Percentiles rank a stretch among this genome's conserved stretches.
Evolutionary conservation across 1,140 invertebrate species (phyloP).

Genomic region (Drosophila grimshawi): DNA sequence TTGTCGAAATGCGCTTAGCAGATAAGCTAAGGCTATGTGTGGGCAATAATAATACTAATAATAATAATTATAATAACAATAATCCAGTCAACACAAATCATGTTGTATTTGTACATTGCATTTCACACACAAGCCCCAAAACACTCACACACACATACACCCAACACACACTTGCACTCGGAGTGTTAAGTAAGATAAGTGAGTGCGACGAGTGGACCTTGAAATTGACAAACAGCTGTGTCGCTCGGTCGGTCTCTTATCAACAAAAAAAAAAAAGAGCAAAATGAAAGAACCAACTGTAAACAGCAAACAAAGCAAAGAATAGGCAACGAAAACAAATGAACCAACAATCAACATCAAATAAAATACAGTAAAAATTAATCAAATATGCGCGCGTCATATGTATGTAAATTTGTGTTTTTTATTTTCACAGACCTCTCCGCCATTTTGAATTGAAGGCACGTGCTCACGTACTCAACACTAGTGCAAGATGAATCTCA

Average conservation of each 20-base stretch:
- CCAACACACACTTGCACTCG: conserved; percentile 32
- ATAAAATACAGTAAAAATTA: conserved; percentile 28
- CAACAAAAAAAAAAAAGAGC: conserved; percentile 6
- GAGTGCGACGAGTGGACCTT: conserved; percentile 56
- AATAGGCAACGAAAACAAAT: not conserved
- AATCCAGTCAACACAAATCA: conserved; percentile 30
- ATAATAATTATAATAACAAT: conserved; percentile 29
- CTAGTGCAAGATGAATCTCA: conserved; percentile 26
- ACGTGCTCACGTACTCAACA: conserved; percentile 27
- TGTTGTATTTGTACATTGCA: conserved; percentile 35
- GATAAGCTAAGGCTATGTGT: conserved; percentile 58
- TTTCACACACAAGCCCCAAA: conserved; percentile 14
- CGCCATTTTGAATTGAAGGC: conserved; percentile 48
- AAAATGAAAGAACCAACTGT: conserved; percentile 21
- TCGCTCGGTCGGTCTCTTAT: conserved; percentile 14
- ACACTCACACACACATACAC: conserved; percentile 22
- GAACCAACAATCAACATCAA: conserved; percentile 1
- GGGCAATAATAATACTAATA: conserved; percentile 17
- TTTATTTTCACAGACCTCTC: not conserved
- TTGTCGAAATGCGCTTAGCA: conserved; percentile 67
- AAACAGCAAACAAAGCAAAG: conserved; percentile 26
- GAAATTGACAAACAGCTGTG: conserved; percentile 73
- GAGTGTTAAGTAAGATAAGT: conserved; percentile 68
- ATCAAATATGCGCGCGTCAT: conserved; percentile 24
- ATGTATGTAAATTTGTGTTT: conserved; percentile 16